Conservation (phyloP, 2,113 vertebrate species). For the Rostratula benghalensis region DNA sequence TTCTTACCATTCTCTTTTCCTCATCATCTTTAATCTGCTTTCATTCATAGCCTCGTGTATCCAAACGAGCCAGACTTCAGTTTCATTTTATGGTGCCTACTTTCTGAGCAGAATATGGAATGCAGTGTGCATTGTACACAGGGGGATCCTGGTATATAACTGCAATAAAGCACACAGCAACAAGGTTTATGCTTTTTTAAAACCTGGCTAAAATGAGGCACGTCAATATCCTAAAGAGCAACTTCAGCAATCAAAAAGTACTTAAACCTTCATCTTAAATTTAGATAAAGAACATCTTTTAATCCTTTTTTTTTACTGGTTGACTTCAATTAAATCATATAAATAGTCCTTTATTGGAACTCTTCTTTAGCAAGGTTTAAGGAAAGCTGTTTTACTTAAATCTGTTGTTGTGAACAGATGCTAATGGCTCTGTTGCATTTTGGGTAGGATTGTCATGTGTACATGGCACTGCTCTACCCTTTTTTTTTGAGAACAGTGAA, state of each 20-base stretch:
- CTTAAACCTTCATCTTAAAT: neutral
- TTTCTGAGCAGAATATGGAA: neutral
- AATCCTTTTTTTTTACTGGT: neutral
- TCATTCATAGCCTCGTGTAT: neutral
- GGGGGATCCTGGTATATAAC: neutral
- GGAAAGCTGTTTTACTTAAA: neutral
- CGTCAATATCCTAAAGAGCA: neutral
- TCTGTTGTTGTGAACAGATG: neutral
- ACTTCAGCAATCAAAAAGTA: neutral
- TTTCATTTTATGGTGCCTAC: neutral
- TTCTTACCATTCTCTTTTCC: neutral
- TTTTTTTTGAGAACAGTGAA: neutral
- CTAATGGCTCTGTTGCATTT: neutral
- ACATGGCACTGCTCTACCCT: accelerated
- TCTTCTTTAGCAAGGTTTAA: neutral
- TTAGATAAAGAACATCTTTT: neutral
- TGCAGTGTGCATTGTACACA: neutral
- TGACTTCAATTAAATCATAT: neutral
- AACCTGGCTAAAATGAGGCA: neutral
- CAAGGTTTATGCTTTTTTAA: neutral
- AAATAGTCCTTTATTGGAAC: neutral
- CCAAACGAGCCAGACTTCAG: neutral
- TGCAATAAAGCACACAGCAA: neutral
- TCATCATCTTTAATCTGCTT: neutral
- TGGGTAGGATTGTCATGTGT: neutral